Conservation (phyloP, 2,113 vertebrate species). For the Proteles cristata region DNA sequence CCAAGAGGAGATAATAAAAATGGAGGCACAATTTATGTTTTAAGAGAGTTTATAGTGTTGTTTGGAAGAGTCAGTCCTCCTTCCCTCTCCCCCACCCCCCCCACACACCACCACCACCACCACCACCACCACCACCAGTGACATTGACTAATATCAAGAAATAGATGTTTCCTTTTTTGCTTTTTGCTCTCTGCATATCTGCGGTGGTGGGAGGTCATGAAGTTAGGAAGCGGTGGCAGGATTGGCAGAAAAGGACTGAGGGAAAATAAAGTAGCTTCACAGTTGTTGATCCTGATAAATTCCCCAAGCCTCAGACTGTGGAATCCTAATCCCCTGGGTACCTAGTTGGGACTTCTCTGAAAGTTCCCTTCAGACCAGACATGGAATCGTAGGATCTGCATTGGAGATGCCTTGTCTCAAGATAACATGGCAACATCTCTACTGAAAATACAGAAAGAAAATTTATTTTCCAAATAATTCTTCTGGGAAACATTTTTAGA, state of each 20-base stretch:
- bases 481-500: neutral
- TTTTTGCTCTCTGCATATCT: neutral
- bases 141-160: neutral
- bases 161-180: neutral
- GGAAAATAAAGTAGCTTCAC: neutral
- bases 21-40: neutral
- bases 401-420: neutral
- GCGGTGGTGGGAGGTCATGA: neutral
- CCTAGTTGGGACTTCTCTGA: neutral
- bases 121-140: neutral
- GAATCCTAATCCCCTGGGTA: neutral
- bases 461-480: neutral
- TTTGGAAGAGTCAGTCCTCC: neutral
- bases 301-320: neutral
- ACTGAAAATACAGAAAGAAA: neutral
- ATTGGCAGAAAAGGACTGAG: neutral
- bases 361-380: neutral
- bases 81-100: neutral
- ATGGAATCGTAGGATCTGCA: neutral
- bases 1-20: neutral
- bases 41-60: neutral
- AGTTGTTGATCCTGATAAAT: neutral
- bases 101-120: neutral
- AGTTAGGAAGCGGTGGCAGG: neutral
- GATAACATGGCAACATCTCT: neutral